Evolutionary conservation across 1,140 invertebrate genomes (phyloP), one percentile per base, ranked within the genome.

Genomic region (Macrocentrus cingulum): DNA sequence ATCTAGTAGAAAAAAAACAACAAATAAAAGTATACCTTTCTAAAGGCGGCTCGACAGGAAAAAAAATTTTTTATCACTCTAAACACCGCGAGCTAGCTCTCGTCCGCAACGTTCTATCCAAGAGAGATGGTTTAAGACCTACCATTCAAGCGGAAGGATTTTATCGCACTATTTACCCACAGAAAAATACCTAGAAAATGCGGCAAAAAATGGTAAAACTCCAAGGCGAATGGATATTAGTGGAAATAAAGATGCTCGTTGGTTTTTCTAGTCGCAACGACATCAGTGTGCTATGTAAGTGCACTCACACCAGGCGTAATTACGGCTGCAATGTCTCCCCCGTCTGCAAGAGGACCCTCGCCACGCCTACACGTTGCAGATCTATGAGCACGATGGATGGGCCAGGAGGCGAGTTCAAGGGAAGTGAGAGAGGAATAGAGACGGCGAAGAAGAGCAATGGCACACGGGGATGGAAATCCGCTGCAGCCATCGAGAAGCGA

Each of bases 381-480:
- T 73, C 69, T 71, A 68, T 59, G 73, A 67, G 68, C 62, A 67
- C 66, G 65, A 69, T 69, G 64, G 67, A 71, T 71, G 60, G n/a
- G n/a, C n/a, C n/a, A n/a, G n/a, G n/a, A 59, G 55, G 13, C 18
- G 25, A 39, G 32, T 18, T 13, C 32, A 54, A 37, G 19, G 42
- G 36, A 20, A 51, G 13, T 22, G 39, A 61, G 32, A 48, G 44
- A 15, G 41, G 29, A 22, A 34, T 52, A 41, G 48, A 52, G 45
- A 22, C 20, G 59, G 51, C 59, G 58, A 60, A 59, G 62, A 59
- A 62, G 51, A 59, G 55, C 42, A 29, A 45, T 22, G 11, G 15
- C 15, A 9, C 52, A 25, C n/a, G n/a, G 53, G 63, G 56, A 70
- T 70, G 67, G 63, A 70, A 68, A 70, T 70, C 63, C 66, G 51